A percentile compares a stretch with the other conserved stretches of the same genome.
phyloP scores from a whole-genome alignment of 2,113 vertebrate species.

The Macheiramphus alcinus region DNA sequence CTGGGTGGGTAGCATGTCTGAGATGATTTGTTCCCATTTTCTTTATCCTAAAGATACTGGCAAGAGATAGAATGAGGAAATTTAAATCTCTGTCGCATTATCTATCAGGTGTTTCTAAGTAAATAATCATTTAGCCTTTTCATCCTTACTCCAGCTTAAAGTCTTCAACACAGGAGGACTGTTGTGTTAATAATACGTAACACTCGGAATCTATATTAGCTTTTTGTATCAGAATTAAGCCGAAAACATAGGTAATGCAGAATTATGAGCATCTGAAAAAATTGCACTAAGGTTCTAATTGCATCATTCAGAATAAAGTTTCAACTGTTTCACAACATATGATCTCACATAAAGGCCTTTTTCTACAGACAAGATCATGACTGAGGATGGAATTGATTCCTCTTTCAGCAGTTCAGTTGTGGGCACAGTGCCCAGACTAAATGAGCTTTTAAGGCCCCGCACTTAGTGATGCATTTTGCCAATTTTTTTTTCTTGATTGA shows the following conservation, averaged over 20 bases:
- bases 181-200: background rate
- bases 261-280: background rate
- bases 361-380: background rate
- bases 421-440: slow-evolving; percentile 2
- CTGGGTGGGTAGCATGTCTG: background rate
- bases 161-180: background rate
- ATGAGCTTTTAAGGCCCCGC: background rate
- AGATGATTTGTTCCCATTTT: background rate
- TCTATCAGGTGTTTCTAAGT: background rate
- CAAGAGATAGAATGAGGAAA: background rate
- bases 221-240: background rate
- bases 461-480: background rate
- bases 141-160: background rate
- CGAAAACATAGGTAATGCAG: background rate
- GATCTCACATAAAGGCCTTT: background rate
- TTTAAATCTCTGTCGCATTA: background rate
- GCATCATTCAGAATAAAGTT: background rate
- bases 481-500: slow-evolving; percentile 10
- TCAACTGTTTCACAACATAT: background rate
- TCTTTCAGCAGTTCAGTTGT: background rate
- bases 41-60: background rate
- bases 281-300: background rate
- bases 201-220: background rate
- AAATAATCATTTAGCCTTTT: background rate
- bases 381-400: background rate